These are phyloP conservation scores for Scytalopus superciliaris DNA, from an alignment of 2,113 vertebrate genomes.

Conservation along the genomic window DNA sequence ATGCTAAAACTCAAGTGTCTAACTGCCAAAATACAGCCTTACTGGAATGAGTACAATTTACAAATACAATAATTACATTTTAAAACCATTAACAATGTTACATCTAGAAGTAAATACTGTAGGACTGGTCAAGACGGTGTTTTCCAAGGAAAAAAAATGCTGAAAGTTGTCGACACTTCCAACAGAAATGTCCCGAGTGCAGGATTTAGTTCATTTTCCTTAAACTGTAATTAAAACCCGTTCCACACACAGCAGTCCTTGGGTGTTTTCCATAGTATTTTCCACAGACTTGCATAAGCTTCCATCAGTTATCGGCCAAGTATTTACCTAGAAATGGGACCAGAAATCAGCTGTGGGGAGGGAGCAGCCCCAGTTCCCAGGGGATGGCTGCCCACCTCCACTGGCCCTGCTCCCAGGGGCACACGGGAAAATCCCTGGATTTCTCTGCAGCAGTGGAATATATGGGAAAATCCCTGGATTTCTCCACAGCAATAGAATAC, in stretches of 20 bases:
- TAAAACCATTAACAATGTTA: slow-evolving; percentile 93
- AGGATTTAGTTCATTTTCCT: slow-evolving; percentile 70
- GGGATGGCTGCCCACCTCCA: neutral
- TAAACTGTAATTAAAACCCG: slow-evolving; percentile 70
- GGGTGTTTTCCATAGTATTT: slow-evolving; percentile 23
- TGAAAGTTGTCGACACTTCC: slow-evolving; percentile 67
- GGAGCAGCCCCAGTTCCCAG: neutral
- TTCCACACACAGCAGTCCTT: slow-evolving; percentile 67
- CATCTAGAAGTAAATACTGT: slow-evolving; percentile 94
- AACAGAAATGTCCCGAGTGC: slow-evolving; percentile 67
- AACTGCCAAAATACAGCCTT: slow-evolving; percentile 80
- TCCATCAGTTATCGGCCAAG: slow-evolving; percentile 93
- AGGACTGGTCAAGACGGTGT: slow-evolving; percentile 80
- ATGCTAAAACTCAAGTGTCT: slow-evolving; percentile 82
- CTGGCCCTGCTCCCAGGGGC: fast-evolving
- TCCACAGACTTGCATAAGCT: slow-evolving; percentile 61
- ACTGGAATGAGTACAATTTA: slow-evolving; percentile 90
- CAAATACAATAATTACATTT: slow-evolving; percentile 97
- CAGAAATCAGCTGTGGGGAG: neutral
- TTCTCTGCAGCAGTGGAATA: neutral
- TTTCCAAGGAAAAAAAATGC: slow-evolving; percentile 63
- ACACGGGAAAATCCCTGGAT: fast-evolving
- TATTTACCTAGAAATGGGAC: slow-evolving; percentile 89
- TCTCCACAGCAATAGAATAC: neutral
- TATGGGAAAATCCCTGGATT: neutral